Evolutionary conservation across 2,888 invertebrate species (phyloP).

Genomic region (Ernsta delagoae): DNA sequence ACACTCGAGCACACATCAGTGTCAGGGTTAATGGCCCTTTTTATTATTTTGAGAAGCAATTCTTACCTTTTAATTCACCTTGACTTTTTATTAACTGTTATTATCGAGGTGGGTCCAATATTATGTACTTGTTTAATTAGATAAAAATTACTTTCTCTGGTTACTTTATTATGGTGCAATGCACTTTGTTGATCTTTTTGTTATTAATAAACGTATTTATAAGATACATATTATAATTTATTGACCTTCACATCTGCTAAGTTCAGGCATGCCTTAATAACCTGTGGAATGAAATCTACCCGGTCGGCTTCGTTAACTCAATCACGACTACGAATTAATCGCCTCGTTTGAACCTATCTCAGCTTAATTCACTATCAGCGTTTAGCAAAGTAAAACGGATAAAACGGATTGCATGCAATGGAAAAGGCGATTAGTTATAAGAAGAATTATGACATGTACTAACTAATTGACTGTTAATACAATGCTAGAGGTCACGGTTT

Average conservation of each 20-base stretch:
- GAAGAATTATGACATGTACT: neutral
- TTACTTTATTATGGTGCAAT: neutral
- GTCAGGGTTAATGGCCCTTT: constrained; percentile 36
- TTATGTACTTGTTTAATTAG: neutral
- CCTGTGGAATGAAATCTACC: constrained; percentile 61
- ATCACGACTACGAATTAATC: constrained; percentile 54
- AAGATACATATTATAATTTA: neutral
- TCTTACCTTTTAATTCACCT: constrained; percentile 30
- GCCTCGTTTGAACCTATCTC: constrained; percentile 21
- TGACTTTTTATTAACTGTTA: constrained; percentile 19
- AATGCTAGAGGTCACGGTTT: constrained; percentile 25
- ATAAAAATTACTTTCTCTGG: constrained; percentile 12
- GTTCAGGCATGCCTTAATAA: constrained; percentile 37
- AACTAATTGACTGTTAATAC: neutral
- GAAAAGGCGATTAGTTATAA: constrained; percentile 3
- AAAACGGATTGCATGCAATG: neutral
- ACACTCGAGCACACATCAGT: constrained; percentile 48
- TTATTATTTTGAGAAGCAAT: constrained; percentile 27
- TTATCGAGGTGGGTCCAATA: constrained; percentile 1
- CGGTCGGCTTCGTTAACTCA: constrained; percentile 65
- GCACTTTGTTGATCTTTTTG: neutral
- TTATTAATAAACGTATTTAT: neutral
- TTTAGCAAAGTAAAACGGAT: constrained; percentile 2
- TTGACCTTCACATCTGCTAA: constrained; percentile 3
- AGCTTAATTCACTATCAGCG: constrained; percentile 5